phyloP scores from a whole-genome alignment of 2,113 vertebrate species.

The Campylomormyrus tamandua region DNA sequence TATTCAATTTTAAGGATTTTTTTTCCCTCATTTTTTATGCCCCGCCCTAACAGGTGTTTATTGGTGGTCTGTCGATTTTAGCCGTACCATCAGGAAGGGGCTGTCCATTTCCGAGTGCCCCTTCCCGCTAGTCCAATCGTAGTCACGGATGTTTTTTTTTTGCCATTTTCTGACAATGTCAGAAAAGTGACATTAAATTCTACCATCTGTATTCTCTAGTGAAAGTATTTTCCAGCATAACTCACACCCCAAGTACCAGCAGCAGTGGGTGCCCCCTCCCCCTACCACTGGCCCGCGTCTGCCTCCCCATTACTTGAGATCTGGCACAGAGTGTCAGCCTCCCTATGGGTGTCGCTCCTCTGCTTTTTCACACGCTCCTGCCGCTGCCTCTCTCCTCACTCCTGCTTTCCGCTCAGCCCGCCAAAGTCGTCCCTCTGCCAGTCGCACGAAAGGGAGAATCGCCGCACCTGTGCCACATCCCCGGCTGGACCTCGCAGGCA shows the following conservation, averaged over 20 bases:
- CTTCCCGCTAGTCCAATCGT: constrained; percentile 61
- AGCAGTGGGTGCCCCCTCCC: not conserved
- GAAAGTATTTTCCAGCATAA: constrained; percentile 45
- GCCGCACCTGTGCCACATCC: constrained; percentile 50
- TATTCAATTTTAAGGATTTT: not conserved
- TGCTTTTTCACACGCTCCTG: constrained; percentile 39
- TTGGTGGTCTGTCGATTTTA: constrained; percentile 51
- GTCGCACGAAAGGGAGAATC: constrained; percentile 59
- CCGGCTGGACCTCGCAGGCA: constrained; percentile 64
- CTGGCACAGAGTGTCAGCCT: constrained; percentile 61
- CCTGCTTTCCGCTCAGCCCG: constrained; percentile 46
- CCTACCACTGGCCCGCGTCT: not conserved
- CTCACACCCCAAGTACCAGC: constrained; percentile 45
- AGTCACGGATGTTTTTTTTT: constrained; percentile 73
- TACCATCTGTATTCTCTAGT: constrained; percentile 55
- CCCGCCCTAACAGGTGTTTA: constrained; percentile 47
- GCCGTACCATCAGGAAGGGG: constrained; percentile 58
- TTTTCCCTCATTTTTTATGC: not conserved
- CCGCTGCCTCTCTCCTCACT: not conserved
- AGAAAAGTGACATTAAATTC: constrained; percentile 72
- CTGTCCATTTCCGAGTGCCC: constrained; percentile 62
- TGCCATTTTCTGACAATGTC: constrained; percentile 76
- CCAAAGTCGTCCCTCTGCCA: constrained; percentile 38
- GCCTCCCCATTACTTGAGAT: constrained; percentile 50
- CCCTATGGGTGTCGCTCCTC: constrained; percentile 64